phyloP scores from a whole-genome alignment of 2,888 invertebrate genomes.

The Acrocyrtus sp. region DNA sequence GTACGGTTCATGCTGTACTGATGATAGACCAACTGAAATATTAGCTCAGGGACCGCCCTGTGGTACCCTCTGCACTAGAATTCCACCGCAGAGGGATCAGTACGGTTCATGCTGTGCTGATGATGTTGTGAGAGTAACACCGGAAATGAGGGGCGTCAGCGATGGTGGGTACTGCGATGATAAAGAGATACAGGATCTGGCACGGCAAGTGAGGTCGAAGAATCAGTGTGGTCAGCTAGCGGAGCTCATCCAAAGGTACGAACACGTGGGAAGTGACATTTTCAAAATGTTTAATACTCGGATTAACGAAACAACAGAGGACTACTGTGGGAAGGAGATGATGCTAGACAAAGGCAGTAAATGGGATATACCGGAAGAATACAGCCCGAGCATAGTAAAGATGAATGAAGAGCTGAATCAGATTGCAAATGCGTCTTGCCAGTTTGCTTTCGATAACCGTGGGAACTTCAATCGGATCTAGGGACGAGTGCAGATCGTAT shows the following conservation, averaged over 20 bases:
- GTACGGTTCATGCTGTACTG: too few relatives aligned
- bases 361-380: neutral
- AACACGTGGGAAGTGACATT: slow-evolving; percentile 36
- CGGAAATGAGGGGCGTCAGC: too few relatives aligned
- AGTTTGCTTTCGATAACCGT: slow-evolving; percentile 8
- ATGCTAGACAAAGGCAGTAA: slow-evolving; percentile 1
- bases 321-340: too few relatives aligned
- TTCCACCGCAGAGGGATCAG: too few relatives aligned
- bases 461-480: too few relatives aligned
- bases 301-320: slow-evolving; percentile 10
- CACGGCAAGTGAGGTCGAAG: neutral
- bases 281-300: slow-evolving; percentile 37
- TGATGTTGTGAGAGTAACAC: too few relatives aligned
- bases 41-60: neutral
- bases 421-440: neutral
- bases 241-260: slow-evolving; percentile 34
- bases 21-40: slow-evolving; percentile 3
- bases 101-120: too few relatives aligned
- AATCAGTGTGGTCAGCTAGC: slow-evolving; percentile 2
- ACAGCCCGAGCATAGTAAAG: neutral
- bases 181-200: slow-evolving; percentile 1
- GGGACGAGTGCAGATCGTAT: too few relatives aligned
- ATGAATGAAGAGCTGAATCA: slow-evolving; percentile 5
- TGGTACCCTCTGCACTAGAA: slow-evolving; percentile 13
- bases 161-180: too few relatives aligned